phyloP scores from a whole-genome alignment of 1,140 invertebrate genomes.

The Ptiloglossa arizonensis region DNA sequence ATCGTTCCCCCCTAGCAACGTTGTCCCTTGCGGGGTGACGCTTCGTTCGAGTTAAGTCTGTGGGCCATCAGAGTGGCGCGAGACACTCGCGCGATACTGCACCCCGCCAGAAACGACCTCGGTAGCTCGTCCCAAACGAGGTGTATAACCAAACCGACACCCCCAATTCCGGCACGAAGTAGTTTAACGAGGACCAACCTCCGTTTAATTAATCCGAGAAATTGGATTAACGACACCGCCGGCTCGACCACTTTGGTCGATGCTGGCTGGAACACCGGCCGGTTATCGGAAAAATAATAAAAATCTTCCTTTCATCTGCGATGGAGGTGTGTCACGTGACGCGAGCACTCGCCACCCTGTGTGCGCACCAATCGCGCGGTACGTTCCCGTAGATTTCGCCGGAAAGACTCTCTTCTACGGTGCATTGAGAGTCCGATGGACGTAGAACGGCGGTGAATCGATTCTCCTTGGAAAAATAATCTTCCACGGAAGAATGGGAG shows the following conservation, averaged over 20 bases:
- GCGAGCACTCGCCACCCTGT: background rate
- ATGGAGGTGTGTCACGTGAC: background rate
- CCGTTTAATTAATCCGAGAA: constrained; percentile 52
- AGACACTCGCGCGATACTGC: background rate
- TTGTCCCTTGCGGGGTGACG: background rate
- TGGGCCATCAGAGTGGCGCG: background rate
- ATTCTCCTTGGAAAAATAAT: constrained; percentile 28
- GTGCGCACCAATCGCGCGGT: background rate
- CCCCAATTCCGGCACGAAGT: constrained; percentile 40
- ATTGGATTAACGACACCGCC: constrained; percentile 47
- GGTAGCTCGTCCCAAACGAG: constrained; percentile 36
- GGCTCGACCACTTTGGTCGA: constrained; percentile 39
- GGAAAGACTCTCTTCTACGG: background rate
- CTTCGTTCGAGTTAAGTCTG: background rate
- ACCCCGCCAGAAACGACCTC: background rate
- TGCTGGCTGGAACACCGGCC: constrained; percentile 3
- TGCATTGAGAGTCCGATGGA: background rate
- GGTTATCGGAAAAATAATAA: constrained; percentile 48
- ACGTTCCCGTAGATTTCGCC: background rate
- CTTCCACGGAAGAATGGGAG: constrained; percentile 16
- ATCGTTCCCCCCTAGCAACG: background rate
- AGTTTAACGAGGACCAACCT: constrained; percentile 47
- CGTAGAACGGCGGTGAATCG: background rate
- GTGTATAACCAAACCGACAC: constrained; percentile 46
- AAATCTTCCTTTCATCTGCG: constrained; percentile 30